Conservation (phyloP, 2,113 vertebrate species). For the Pangasianodon gigas region DNA sequence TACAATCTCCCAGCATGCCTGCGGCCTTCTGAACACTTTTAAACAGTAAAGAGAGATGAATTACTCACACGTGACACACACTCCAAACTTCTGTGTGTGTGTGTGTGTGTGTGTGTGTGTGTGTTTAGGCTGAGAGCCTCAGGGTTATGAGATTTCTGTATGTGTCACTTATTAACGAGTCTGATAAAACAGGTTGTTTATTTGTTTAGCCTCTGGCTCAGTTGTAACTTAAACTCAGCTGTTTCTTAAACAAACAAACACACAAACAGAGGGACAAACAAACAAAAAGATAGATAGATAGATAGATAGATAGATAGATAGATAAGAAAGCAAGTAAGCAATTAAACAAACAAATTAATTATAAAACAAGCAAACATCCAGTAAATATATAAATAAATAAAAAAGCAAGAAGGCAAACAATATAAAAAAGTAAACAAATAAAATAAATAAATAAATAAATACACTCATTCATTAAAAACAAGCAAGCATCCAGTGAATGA, state of each 20-base stretch:
- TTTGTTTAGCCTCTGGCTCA: background rate
- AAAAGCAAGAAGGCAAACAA: background rate
- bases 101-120: conserved; percentile 1
- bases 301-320: background rate
- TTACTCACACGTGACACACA: conserved; percentile 8
- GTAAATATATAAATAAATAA: background rate
- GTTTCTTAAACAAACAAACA: background rate
- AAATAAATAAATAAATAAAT: background rate
- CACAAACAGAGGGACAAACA: background rate
- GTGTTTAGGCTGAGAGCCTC: background rate
- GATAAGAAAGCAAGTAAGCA: background rate
- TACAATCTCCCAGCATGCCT: conserved; percentile 65
- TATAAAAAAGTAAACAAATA: background rate
- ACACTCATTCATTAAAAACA: no score
- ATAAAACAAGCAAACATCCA: background rate
- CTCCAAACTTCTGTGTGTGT: conserved; percentile 8
- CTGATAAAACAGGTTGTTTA: background rate
- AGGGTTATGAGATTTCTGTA: background rate
- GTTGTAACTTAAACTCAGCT: no score
- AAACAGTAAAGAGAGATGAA: background rate
- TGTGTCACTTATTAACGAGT: background rate
- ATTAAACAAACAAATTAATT: background rate
- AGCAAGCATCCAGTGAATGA: no score
- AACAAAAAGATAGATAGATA: background rate
- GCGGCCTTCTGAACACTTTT: conserved; percentile 53